Conservation (phyloP, 2,113 vertebrate species). For the Lepidothrix coronata region DNA sequence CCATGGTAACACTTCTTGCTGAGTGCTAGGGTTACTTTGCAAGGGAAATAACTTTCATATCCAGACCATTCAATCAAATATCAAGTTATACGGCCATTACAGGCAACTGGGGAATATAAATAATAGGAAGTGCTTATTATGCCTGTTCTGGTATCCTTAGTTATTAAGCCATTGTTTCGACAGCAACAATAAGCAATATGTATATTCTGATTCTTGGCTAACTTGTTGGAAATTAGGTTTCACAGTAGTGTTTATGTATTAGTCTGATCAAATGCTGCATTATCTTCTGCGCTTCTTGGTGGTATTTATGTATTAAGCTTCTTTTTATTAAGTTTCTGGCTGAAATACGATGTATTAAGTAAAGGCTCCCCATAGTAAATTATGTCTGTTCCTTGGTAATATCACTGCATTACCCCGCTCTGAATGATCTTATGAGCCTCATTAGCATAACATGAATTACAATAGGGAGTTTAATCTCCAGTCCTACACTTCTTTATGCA, state of each 20-base stretch:
- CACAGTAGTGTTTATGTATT: conserved; percentile 16
- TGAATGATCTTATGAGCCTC: conserved; percentile 13
- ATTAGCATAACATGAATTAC: conserved; percentile 51
- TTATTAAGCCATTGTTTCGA: conserved; percentile 29
- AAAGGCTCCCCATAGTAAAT: conserved; percentile 52
- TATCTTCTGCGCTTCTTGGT: background rate
- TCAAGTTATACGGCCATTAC: background rate
- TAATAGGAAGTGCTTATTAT: conserved; percentile 7
- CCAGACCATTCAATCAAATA: background rate
- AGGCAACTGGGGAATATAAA: conserved; percentile 16
- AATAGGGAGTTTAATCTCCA: conserved; percentile 27
- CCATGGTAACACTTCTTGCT: background rate
- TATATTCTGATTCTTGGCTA: background rate
- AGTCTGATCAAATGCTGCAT: conserved; percentile 34
- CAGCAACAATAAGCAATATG: conserved; percentile 1
- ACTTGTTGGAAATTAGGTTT: conserved; percentile 46
- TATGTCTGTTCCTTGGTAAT: conserved; percentile 18
- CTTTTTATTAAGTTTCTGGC: conserved; percentile 62
- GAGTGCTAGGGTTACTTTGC: background rate
- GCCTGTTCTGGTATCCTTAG: background rate
- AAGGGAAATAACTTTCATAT: conserved; percentile 14
- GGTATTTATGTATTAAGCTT: conserved; percentile 38
- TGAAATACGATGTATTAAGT: conserved; percentile 49
- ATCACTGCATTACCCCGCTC: conserved; percentile 4
- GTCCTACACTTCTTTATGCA: background rate